Percentiles rank a stretch among this genome's conserved stretches.
Evolutionary conservation across 2,113 vertebrate genomes (phyloP).

Genomic region (Turdus rufiventris): DNA sequence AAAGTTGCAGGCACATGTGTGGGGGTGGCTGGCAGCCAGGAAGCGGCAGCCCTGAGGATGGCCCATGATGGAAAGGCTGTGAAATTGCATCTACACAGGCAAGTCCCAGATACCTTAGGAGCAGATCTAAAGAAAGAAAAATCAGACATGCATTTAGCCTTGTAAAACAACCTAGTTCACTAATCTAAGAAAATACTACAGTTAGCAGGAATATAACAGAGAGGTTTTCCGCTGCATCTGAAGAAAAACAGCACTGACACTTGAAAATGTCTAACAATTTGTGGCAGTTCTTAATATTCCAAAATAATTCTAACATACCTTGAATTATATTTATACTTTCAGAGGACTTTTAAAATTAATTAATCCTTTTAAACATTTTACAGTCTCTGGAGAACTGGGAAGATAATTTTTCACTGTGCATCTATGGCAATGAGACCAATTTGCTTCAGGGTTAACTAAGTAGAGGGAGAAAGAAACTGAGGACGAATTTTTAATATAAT

Average conservation of each 20-base stretch:
- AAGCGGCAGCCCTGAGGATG: not conserved
- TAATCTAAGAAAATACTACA: not conserved
- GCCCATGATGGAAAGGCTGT: not conserved
- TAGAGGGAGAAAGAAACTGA: not conserved
- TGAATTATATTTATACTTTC: not conserved
- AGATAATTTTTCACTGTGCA: not conserved
- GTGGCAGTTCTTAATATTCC: not conserved
- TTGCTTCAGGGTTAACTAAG: not conserved
- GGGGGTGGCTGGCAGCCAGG: rapidly evolving
- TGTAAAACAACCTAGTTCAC: not conserved
- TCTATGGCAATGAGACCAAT: not conserved
- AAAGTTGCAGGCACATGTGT: not conserved
- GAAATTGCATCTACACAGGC: not conserved
- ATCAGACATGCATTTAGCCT: not conserved
- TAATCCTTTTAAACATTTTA: not conserved
- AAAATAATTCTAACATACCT: not conserved
- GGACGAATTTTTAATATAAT: not conserved
- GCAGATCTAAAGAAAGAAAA: not conserved
- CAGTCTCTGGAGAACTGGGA: not conserved
- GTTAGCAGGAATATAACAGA: not conserved
- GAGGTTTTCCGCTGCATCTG: not conserved
- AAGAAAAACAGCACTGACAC: not conserved
- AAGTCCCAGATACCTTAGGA: not conserved
- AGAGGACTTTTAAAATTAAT: not conserved
- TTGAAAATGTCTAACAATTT: not conserved